These are phyloP conservation scores for Apamea crenata DNA, from an alignment of 2,888 invertebrate species.

Conservation along the genomic window DNA sequence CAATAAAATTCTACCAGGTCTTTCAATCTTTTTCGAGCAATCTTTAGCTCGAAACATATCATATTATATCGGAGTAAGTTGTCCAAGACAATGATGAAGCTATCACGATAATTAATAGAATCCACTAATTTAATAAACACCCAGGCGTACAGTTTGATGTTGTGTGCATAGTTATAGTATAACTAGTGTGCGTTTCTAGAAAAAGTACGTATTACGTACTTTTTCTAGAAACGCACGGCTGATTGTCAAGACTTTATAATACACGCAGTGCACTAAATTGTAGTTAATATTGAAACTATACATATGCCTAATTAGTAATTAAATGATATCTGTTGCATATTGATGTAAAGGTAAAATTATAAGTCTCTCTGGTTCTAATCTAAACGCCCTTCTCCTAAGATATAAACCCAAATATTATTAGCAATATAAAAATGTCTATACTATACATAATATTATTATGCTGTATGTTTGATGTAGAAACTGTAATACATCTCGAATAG, in stretches of 20 bases:
- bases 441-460: constrained; percentile 20
- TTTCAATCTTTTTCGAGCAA: too few relatives aligned
- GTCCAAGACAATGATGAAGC: too few relatives aligned
- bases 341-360: background rate
- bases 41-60: background rate
- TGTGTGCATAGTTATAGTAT: constrained; percentile 86
- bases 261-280: constrained; percentile 19
- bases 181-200: too few relatives aligned
- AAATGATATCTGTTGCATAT: background rate
- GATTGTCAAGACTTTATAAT: background rate
- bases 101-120: background rate
- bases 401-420: constrained; percentile 13
- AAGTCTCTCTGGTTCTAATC: background rate
- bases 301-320: background rate
- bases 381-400: constrained; percentile 21
- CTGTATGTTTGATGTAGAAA: constrained; percentile 46
- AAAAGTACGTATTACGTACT: too few relatives aligned
- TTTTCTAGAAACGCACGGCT: background rate
- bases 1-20: background rate
- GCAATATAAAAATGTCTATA: constrained; percentile 13
- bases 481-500: constrained; percentile 6
- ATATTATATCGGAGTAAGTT: too few relatives aligned
- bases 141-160: constrained; percentile 95
- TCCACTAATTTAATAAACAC: constrained; percentile 94
- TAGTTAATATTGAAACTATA: background rate